A percentile compares a stretch with the other conserved stretches of the same genome.
Evolutionary conservation across 2,888 invertebrate genomes (phyloP).

Genomic region (Hetaerina titia): DNA sequence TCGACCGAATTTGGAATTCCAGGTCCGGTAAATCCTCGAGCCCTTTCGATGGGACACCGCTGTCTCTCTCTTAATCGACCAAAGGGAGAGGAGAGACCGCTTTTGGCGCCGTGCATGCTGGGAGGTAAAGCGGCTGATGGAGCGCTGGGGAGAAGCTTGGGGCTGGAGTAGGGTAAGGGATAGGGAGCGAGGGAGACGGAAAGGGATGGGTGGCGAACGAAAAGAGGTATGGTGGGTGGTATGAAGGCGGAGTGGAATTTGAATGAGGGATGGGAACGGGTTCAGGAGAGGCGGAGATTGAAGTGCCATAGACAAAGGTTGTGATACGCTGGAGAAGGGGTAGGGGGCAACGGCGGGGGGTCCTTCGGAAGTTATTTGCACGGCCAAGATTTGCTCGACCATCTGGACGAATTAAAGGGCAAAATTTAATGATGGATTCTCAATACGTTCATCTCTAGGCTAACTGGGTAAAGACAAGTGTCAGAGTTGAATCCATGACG

Average conservation of each 20-base stretch:
- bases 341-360: not conserved
- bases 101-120: not conserved
- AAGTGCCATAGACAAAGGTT: constrained; percentile 26
- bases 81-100: not conserved
- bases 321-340: constrained; percentile 27
- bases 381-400: not conserved
- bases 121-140: not conserved
- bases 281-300: not conserved
- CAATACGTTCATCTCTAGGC: not conserved
- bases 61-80: not conserved
- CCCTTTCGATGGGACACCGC: not conserved
- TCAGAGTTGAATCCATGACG: no score
- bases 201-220: not conserved
- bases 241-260: not conserved
- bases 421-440: not conserved
- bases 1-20: not conserved
- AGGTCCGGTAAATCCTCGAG: not conserved
- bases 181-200: not conserved
- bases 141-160: constrained; percentile 37
- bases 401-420: not conserved
- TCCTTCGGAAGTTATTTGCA: not conserved
- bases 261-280: not conserved
- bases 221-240: not conserved
- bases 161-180: not conserved
- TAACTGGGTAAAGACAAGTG: not conserved